Conservation (phyloP, 1,140 invertebrate genomes). For the Subanguina moxae region DNA sequence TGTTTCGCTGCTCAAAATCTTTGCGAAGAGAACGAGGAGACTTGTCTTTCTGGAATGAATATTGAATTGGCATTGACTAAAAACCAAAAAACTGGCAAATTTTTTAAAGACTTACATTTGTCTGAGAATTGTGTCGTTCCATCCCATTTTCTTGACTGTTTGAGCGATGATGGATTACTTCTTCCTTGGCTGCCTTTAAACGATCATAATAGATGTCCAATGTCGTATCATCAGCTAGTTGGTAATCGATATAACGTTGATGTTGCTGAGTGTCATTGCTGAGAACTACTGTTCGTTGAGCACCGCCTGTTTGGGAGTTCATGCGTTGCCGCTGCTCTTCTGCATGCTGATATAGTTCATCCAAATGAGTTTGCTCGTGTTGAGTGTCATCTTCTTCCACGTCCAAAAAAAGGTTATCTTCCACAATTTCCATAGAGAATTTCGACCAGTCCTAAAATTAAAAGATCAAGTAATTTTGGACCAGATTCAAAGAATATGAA, state of each 20-base stretch:
- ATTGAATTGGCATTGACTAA: too few relatives aligned
- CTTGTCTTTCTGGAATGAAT: background rate
- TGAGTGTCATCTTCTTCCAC: background rate
- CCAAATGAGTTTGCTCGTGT: background rate
- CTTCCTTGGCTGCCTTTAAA: background rate
- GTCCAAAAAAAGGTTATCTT: background rate
- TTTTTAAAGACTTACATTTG: background rate
- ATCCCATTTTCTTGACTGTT: background rate
- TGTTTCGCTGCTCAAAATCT: background rate
- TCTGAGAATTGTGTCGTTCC: background rate
- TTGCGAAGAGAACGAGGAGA: background rate
- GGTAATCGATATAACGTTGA: too few relatives aligned
- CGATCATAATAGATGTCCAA: background rate
- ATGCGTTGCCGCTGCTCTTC: background rate
- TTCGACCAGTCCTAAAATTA: conserved; percentile 2
- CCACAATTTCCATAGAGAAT: background rate
- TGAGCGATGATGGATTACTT: too few relatives aligned
- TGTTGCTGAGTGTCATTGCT: background rate
- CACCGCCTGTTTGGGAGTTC: background rate
- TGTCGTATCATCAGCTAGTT: too few relatives aligned
- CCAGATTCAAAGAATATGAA: too few relatives aligned
- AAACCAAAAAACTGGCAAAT: too few relatives aligned
- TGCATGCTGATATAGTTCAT: background rate
- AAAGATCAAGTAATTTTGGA: too few relatives aligned
- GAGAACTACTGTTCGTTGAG: background rate